A percentile compares a stretch with the other conserved stretches of the same genome.
phyloP scores from a whole-genome alignment of 2,113 vertebrate genomes.

The Colius striatus region DNA sequence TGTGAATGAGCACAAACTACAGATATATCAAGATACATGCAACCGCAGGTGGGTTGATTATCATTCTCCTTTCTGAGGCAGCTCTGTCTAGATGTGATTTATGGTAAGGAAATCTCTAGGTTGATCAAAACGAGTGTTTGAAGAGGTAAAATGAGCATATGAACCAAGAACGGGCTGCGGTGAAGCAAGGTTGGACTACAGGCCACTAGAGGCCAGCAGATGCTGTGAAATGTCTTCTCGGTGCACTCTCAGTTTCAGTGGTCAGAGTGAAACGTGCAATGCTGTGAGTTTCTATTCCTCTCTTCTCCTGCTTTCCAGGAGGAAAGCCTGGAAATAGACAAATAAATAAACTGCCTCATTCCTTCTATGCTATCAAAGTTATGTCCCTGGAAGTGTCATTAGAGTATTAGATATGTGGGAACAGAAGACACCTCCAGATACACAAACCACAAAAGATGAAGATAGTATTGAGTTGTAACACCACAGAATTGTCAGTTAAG shows the following conservation, averaged over 20 bases:
- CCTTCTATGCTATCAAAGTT: background rate
- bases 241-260: background rate
- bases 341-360: background rate
- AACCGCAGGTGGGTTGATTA: slow-evolving; percentile 76
- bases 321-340: background rate
- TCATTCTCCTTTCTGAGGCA: background rate
- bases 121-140: background rate
- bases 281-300: background rate
- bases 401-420: background rate
- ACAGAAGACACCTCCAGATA: background rate
- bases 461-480: background rate
- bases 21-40: slow-evolving; percentile 80
- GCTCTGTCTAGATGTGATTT: background rate
- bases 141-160: background rate
- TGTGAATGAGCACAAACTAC: slow-evolving; percentile 82
- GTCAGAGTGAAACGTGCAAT: background rate
- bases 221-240: slow-evolving; percentile 11
- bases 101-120: background rate
- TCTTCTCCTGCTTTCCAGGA: background rate
- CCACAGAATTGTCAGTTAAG: background rate
- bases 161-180: background rate
- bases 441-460: background rate
- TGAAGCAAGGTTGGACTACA: background rate
- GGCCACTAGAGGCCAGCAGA: slow-evolving; percentile 60
- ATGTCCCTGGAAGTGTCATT: background rate